Evolutionary conservation across 1,140 invertebrate species (phyloP).

Genomic region (Ceratina australensis): DNA sequence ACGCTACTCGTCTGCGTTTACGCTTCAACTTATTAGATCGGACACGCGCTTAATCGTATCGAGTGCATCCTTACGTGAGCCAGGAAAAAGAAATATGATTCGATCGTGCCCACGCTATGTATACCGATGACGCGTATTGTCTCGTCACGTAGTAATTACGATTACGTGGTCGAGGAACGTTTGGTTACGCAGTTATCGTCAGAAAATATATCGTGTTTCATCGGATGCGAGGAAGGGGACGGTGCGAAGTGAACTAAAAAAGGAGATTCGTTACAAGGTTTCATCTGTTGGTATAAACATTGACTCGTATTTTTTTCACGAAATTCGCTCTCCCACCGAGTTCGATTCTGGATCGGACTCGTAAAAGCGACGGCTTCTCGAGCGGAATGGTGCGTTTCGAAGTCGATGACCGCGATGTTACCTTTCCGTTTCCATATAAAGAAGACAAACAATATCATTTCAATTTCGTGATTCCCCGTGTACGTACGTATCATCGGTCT

Average conservation of each 20-base stretch:
- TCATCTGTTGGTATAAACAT: slow-evolving; percentile 6
- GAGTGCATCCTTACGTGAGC: too few species aligned
- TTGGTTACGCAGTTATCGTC: slow-evolving; percentile 12
- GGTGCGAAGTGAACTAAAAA: slow-evolving; percentile 22
- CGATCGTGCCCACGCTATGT: too few species aligned
- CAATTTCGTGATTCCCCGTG: too few species aligned
- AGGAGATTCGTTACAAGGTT: slow-evolving; percentile 67
- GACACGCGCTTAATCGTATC: too few species aligned
- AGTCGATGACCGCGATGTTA: too few species aligned
- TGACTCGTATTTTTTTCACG: not conserved
- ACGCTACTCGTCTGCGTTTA: not conserved
- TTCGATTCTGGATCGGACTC: not conserved
- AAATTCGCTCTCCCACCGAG: slow-evolving; percentile 1
- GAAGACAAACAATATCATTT: too few species aligned
- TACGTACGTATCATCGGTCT: not conserved
- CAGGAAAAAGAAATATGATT: too few species aligned
- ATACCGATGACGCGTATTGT: not conserved
- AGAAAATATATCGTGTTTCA: slow-evolving; percentile 2
- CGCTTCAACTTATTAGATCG: too few species aligned
- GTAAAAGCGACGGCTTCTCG: not conserved
- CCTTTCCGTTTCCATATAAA: too few species aligned
- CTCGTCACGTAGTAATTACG: not conserved
- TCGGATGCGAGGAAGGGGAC: not conserved
- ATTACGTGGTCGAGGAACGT: not conserved
- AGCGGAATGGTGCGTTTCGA: too few species aligned